Evolutionary conservation across 1,140 invertebrate genomes (phyloP).

Genomic region (Physella acuta): DNA sequence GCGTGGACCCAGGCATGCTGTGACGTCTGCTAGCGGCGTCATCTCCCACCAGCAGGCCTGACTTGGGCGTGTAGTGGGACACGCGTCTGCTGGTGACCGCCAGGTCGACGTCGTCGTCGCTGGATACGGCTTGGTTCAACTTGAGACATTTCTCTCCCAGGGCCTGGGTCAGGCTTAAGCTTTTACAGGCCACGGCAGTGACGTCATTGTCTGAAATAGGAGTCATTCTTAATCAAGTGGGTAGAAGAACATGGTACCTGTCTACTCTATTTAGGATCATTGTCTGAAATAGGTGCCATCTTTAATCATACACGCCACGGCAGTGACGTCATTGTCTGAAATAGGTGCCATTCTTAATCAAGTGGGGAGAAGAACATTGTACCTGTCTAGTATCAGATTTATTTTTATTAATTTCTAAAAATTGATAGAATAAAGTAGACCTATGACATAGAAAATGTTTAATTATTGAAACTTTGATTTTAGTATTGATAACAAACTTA

Average conservation of each 20-base stretch:
- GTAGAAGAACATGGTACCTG: no score
- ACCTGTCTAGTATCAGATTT: no score
- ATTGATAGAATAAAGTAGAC: no score
- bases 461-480: no score
- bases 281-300: no score
- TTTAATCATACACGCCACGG: constrained; percentile 33
- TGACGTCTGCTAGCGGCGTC: constrained; percentile 5
- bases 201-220: constrained; percentile 23
- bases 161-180: constrained; percentile 34
- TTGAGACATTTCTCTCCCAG: constrained; percentile 35
- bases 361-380: no score
- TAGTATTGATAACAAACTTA: no score
- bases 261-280: no score
- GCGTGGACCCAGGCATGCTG: background rate
- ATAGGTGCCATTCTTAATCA: no score
- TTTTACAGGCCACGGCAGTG: constrained; percentile 34
- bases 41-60: background rate
- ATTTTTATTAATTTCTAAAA: no score
- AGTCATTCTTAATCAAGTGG: no score
- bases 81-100: background rate
- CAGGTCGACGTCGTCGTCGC: constrained; percentile 29
- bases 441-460: no score
- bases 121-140: constrained; percentile 31
- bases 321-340: constrained; percentile 28
- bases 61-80: constrained; percentile 1